Percentiles rank a stretch among this genome's conserved stretches.
Conservation (phyloP, 2,113 vertebrate species). For the Erythrocercus mccallii region DNA sequence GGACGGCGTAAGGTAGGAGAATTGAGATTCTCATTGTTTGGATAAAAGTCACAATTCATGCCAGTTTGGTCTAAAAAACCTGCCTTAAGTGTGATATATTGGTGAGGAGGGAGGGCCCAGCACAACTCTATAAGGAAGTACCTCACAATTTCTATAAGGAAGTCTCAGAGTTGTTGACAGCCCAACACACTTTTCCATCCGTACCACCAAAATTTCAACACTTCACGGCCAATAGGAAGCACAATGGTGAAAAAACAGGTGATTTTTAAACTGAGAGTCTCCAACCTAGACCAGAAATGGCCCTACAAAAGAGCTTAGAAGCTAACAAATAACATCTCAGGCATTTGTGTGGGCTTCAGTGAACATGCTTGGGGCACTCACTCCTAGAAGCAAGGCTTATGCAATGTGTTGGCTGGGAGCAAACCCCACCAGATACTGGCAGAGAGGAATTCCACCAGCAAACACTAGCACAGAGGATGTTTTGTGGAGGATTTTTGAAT, state of each 20-base stretch:
- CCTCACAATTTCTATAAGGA: neutral
- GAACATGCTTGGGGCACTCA: neutral
- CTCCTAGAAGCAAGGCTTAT: neutral
- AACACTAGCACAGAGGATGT: neutral
- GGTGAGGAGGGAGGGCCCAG: neutral
- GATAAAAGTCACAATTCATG: neutral
- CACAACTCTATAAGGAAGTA: neutral
- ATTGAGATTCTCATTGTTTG: neutral
- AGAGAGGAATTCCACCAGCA: slow-evolving; percentile 25
- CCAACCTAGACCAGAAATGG: neutral
- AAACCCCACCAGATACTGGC: neutral
- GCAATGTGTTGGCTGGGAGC: neutral
- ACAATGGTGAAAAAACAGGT: neutral
- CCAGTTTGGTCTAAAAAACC: neutral
- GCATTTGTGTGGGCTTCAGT: neutral
- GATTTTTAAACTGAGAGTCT: neutral
- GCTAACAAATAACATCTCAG: neutral
- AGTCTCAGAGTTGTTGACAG: neutral
- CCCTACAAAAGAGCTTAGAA: neutral
- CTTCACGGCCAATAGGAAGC: neutral
- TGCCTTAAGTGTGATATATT: neutral
- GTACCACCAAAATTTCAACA: neutral
- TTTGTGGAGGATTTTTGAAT: slow-evolving; percentile 22
- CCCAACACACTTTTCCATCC: neutral
- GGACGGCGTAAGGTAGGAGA: neutral